These are phyloP conservation scores for Phasia obesa DNA, from an alignment of 2,888 invertebrate species.

Conservation along the genomic window DNA sequence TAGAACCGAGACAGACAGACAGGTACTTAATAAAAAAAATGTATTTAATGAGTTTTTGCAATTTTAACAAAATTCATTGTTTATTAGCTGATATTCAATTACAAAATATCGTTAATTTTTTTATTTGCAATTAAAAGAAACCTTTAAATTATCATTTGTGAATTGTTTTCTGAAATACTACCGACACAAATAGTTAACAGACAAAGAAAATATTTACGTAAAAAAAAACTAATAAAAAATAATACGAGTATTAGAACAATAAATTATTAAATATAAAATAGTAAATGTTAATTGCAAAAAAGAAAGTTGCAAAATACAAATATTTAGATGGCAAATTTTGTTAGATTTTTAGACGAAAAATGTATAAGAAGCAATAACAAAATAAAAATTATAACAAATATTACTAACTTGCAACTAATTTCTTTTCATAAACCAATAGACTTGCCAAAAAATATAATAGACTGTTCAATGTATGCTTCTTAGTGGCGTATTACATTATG, in stretches of 20 bases:
- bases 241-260: constrained; percentile 56
- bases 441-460: constrained; percentile 30
- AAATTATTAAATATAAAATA: constrained; percentile 31
- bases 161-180: constrained; percentile 41
- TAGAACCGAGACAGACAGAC: too few species aligned
- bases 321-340: constrained; percentile 44
- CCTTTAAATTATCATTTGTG: constrained; percentile 18
- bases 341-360: constrained; percentile 25
- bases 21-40: too few species aligned
- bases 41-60: too few species aligned
- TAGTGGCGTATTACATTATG: too few species aligned
- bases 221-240: constrained; percentile 17
- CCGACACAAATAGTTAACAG: constrained; percentile 58
- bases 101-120: not conserved
- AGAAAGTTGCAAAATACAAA: constrained; percentile 35
- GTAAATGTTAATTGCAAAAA: constrained; percentile 24
- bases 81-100: not conserved
- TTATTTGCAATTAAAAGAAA: constrained; percentile 15
- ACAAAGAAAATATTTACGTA: constrained; percentile 12
- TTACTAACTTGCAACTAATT: constrained; percentile 27
- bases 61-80: too few species aligned
- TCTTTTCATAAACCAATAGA: constrained; percentile 22
- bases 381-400: not conserved
- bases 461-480: constrained; percentile 31
- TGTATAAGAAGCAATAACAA: constrained; percentile 59